Evolutionary conservation across 2,888 invertebrate species (phyloP), one percentile per base, ranked within the genome.

Genomic region (Pecten maximus): DNA sequence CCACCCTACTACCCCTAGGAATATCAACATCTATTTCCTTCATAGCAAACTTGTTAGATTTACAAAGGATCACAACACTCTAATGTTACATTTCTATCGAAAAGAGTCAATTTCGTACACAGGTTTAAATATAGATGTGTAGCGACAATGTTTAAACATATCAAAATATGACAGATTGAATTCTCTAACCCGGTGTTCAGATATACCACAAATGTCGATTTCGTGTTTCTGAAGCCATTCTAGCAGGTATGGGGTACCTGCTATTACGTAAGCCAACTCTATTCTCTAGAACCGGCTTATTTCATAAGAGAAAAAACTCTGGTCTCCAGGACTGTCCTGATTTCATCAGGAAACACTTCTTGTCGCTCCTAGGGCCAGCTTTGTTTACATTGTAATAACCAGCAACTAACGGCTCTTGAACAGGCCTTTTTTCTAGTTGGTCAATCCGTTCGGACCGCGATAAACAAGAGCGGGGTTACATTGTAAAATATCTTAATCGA

Each of bases 151-250:
- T n/a, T 28, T n/a, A 74, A 74, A 74, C 2, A 19, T 74, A 74
- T 74, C 60, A 74, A 74, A 74, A 28, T 35, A 23, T n/a, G 48
- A 40, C 19, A 89, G 16, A 28, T 89, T 12, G 40, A 28, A 60
- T 40, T 44, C 40, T 60, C 90, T 28, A 16, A 90, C 23, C 90
- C 88, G 88, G 40, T 90, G 90, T 60, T 90, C 90, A 0, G 90
- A 90, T 23, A 90, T 40, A 35, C 54, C 90, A 40, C 87, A 88
- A 3, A 90, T 19, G 2, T 50, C n/a, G 2, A 90, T 50, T 19
- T 90, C 40, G 19, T 40, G 28, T 0, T 2, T 28, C 12, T 16
- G 8, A 16, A 90, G 40, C n/a, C 54, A 88, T 19, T 88, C 88
- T 0, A 50, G 28, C 2, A 74, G 60, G 16, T 74, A 74, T n/a